Evolutionary conservation across 1,140 invertebrate genomes (phyloP).

Genomic region (Caenorhabditis latens): DNA sequence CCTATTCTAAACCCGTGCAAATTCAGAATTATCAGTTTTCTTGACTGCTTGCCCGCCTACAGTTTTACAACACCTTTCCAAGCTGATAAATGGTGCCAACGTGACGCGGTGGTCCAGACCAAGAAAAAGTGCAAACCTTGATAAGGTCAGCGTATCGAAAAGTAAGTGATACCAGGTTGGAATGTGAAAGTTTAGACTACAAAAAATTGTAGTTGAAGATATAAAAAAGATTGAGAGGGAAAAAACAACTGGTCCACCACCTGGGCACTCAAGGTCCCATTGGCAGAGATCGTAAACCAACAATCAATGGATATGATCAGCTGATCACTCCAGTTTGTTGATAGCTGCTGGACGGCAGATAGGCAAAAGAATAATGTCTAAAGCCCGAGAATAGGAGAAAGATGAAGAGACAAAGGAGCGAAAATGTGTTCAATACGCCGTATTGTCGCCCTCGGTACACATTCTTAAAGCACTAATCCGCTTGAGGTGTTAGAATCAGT

Average conservation of each 20-base stretch:
- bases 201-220: neutral
- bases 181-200: neutral
- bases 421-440: conserved; percentile 39
- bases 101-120: conserved; percentile 30
- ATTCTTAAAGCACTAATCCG: conserved; percentile 45
- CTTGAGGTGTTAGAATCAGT: conserved; percentile 32
- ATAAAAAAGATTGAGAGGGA: neutral
- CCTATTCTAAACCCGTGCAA: neutral
- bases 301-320: conserved; percentile 29
- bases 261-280: neutral
- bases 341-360: neutral
- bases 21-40: conserved; percentile 10
- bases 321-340: conserved; percentile 33
- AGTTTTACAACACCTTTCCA: conserved; percentile 15
- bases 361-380: neutral
- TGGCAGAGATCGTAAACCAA: conserved; percentile 24
- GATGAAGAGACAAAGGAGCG: neutral
- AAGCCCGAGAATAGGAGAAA: conserved; percentile 18
- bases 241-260: neutral
- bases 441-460: conserved; percentile 42
- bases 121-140: conserved; percentile 32
- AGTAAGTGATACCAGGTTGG: neutral
- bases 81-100: conserved; percentile 37
- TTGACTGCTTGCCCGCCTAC: conserved; percentile 3
- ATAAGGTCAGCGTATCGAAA: conserved; percentile 15